Percentiles rank a stretch among this genome's conserved stretches.
These are phyloP conservation scores for Physocephala rufipes DNA, from an alignment of 2,888 invertebrate species.

Conservation along the genomic window DNA sequence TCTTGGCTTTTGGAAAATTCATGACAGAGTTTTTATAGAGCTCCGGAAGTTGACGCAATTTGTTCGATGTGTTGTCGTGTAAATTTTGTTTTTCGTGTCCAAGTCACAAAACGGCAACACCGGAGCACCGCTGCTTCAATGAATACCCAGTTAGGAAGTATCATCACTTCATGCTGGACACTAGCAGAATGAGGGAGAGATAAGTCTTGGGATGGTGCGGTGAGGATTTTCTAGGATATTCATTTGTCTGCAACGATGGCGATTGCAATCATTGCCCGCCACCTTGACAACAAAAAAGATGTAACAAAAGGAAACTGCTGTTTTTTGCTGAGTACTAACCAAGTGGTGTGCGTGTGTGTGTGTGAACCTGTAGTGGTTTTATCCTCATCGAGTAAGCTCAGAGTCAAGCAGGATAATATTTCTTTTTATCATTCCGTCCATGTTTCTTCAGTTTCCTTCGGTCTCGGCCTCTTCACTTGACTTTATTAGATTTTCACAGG, in stretches of 20 bases:
- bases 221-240: conserved; percentile 20
- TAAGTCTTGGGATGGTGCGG: conserved; percentile 21
- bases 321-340: background rate
- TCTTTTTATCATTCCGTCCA: conserved; percentile 28
- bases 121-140: conserved; percentile 31
- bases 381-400: background rate
- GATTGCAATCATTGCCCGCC: conserved; percentile 32
- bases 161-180: conserved; percentile 3
- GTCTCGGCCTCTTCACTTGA: background rate
- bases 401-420: conserved; percentile 5
- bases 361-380: conserved; percentile 35
- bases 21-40: background rate
- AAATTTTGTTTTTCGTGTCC: conserved; percentile 38
- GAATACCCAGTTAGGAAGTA: conserved; percentile 41
- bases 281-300: conserved; percentile 15
- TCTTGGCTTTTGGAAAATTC: background rate
- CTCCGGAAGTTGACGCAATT: conserved; percentile 38
- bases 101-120: conserved; percentile 30
- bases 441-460: background rate
- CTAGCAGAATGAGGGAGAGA: no score
- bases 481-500: conserved; percentile 37
- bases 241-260: conserved; percentile 23
- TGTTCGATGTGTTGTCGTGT: conserved; percentile 42
- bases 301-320: no score
- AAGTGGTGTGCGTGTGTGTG: conserved; percentile 11